Evolutionary conservation across 2,113 vertebrate genomes (phyloP), one percentile per base, ranked within the genome.

Genomic region (Grantiella picta): DNA sequence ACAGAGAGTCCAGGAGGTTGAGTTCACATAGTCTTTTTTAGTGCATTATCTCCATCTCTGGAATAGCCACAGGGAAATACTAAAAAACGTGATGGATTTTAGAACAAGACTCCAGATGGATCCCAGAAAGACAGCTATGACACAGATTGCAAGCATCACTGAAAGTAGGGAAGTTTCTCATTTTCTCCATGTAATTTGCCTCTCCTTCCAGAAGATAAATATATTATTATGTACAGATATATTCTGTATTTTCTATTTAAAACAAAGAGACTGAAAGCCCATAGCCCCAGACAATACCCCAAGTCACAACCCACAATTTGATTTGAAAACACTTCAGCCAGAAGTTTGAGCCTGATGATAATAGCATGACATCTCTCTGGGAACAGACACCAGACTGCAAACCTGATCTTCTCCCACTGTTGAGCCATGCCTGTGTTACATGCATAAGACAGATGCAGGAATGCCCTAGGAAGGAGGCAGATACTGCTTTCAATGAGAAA

Each of bases 361-460:
- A 88, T 29, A 75, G 66, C 70, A 57, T 84, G 57, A 79, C 84
- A 82, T 86, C 86, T 52, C 87, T 89, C 60, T 89, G 68, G 53
- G 47, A 96, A 72, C 94, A 94, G 96, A 92, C 45, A 92, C 27
- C 71, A 70, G 84, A 83, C 92, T 50, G 93, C 97, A 95, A 97
- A 97, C 91, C 93, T 61, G 94, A 96, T 94, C 33, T 53, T 95
- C 45, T 93, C 60, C 95, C 84, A n/a, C 69, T 80, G 93, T 29
- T 89, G 88, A 97, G 91, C 76, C 56, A 12, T 91, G 97, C 96
- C 96, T 91, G 96, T 95, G 95, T 97, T 97, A 95, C 69, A 28
- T 92, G 96, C 97, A 95, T 96, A 47, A 97, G 96, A 97, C 97
- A 93, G 96, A 98, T 97, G 73, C 85, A 97, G 94, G 94, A 97